Conservation (phyloP, 2,797 vertebrate species). For the Geotrypetes seraphini region DNA sequence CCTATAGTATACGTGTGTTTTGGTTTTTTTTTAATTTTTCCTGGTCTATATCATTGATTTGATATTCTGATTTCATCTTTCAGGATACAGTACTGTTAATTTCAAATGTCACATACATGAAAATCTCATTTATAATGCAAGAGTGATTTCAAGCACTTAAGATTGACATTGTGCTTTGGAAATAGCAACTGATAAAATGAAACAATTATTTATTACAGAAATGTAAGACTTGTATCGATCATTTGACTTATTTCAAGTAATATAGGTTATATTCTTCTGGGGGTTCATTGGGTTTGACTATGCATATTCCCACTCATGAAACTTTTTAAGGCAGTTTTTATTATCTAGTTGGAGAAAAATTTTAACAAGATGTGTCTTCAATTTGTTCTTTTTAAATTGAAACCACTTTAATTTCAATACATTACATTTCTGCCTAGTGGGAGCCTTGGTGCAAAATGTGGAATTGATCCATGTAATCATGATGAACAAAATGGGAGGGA, state of each 20-base stretch:
- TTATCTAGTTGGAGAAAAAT: constrained; percentile 14
- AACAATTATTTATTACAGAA: constrained; percentile 25
- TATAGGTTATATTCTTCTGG: constrained; percentile 16
- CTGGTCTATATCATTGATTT: too few relatives aligned
- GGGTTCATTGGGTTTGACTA: constrained; percentile 9
- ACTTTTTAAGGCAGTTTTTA: constrained; percentile 17
- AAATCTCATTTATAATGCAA: too few relatives aligned
- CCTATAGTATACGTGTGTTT: too few relatives aligned
- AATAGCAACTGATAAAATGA: constrained; percentile 9
- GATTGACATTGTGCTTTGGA: constrained; percentile 14
- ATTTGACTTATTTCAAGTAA: constrained; percentile 20
- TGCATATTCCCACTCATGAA: constrained; percentile 18
- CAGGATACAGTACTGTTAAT: constrained; percentile 5
- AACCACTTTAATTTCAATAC: constrained; percentile 36
- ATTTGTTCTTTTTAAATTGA: constrained; percentile 36
- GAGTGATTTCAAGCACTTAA: constrained; percentile 21
- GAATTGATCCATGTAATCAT: constrained; percentile 29
- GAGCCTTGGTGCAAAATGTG: constrained; percentile 15
- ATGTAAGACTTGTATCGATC: constrained; percentile 23
- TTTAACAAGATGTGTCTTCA: constrained; percentile 18
- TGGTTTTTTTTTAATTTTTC: too few relatives aligned
- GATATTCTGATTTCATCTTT: constrained; percentile 3
- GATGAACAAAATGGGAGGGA: constrained; percentile 16
- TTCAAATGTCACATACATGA: constrained; percentile 4
- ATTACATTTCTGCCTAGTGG: constrained; percentile 26